phyloP scores from a whole-genome alignment of 2,113 vertebrate genomes.

The Castor canadensis region DNA sequence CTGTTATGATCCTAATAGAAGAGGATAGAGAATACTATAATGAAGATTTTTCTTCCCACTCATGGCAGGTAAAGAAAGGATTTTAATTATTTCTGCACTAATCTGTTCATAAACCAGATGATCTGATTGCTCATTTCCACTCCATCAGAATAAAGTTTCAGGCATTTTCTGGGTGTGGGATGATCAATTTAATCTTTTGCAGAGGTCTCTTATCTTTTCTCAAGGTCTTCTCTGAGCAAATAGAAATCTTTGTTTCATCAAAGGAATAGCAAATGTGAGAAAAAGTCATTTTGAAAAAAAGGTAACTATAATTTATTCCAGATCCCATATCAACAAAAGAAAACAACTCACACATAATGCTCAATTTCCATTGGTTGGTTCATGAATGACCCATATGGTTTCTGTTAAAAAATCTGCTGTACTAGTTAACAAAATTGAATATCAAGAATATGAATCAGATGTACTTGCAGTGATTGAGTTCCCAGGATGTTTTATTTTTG shows the following conservation, averaged over 20 bases:
- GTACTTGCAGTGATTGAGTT: background rate
- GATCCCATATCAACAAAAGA: background rate
- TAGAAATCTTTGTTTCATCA: background rate
- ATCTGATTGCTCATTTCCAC: background rate
- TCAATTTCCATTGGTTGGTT: background rate
- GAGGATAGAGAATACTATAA: background rate
- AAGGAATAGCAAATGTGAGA: conserved; percentile 20
- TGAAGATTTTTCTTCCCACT: background rate
- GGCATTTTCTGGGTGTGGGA: background rate
- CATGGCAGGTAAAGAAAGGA: background rate
- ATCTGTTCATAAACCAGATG: background rate
- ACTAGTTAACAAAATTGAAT: background rate
- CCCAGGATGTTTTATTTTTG: background rate
- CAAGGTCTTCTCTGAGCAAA: background rate
- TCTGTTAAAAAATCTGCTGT: background rate
- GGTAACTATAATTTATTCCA: conserved; percentile 32
- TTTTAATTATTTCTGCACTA: conserved; percentile 58
- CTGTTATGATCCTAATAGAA: background rate
- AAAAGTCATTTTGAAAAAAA: conserved; percentile 1
- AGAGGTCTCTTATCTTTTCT: background rate
- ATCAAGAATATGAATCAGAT: background rate
- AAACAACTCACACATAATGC: background rate
- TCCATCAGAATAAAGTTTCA: background rate
- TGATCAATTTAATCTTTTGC: background rate
- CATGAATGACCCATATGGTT: background rate